Percentiles rank a stretch among this genome's conserved stretches.
phyloP scores from a whole-genome alignment of 1,140 invertebrate species.

The Aricia agestis region DNA sequence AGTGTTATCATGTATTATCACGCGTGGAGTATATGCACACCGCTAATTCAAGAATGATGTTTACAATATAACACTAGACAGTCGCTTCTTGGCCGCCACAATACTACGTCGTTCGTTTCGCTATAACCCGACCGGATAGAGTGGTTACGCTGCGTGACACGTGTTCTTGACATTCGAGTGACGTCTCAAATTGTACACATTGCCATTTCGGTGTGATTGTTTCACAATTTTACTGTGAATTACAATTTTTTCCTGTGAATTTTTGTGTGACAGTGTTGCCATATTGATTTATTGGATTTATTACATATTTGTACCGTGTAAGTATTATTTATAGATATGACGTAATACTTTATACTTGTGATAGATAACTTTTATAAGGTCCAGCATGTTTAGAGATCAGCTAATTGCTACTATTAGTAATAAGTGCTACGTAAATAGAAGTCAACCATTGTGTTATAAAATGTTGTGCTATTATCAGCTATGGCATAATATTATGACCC shows the following conservation, averaged over 20 bases:
- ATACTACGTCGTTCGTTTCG: slow-evolving; percentile 9
- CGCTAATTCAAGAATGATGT: slow-evolving; percentile 1
- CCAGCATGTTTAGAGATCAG: neutral
- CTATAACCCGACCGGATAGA: slow-evolving; percentile 24
- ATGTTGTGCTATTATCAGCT: neutral
- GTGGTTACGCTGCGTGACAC: neutral
- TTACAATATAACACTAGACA: slow-evolving; percentile 7
- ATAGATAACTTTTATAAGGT: slow-evolving; percentile 9
- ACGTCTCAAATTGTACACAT: neutral
- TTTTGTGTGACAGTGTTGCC: slow-evolving; percentile 18
- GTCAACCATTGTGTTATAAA: no score
- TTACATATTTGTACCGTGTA: slow-evolving; percentile 20
- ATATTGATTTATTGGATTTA: slow-evolving; percentile 29
- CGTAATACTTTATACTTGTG: slow-evolving; percentile 23
- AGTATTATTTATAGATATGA: slow-evolving; percentile 31
- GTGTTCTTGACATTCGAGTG: neutral
- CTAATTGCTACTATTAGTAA: slow-evolving; percentile 8
- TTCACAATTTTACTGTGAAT: slow-evolving; percentile 17
- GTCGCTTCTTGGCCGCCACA: slow-evolving; percentile 21
- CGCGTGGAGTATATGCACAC: neutral
- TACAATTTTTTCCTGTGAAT: slow-evolving; percentile 17
- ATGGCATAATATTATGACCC: neutral
- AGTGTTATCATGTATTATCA: neutral
- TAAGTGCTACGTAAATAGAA: neutral
- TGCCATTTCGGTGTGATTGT: neutral